These are phyloP conservation scores for Spialia ferax DNA, from an alignment of 2,888 invertebrate species.

Conservation along the genomic window DNA sequence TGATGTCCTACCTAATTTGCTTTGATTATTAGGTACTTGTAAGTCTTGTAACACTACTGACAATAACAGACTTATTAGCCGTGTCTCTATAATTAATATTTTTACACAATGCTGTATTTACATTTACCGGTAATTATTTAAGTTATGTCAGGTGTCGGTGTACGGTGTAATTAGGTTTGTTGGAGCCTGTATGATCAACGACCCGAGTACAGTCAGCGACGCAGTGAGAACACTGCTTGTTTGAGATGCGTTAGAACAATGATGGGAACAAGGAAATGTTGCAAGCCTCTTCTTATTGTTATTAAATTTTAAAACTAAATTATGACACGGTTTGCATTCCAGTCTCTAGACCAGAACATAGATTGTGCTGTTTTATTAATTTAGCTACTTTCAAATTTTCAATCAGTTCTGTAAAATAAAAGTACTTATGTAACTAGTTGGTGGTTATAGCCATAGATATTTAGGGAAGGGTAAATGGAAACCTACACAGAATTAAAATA, in stretches of 20 bases:
- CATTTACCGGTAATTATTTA: conserved; percentile 9
- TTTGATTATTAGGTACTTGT: conserved; percentile 1
- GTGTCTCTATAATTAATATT: conserved; percentile 4
- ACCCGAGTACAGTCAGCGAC: conserved; percentile 24
- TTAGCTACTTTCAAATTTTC: neutral
- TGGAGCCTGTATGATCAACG: conserved; percentile 24
- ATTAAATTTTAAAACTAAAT: conserved; percentile 3
- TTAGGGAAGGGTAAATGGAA: too few species aligned
- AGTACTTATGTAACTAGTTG: too few species aligned
- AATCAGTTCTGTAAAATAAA: neutral
- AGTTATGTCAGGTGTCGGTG: conserved; percentile 10
- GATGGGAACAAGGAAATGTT: conserved; percentile 23
- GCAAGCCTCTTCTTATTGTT: conserved; percentile 14
- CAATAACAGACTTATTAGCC: conserved; percentile 2
- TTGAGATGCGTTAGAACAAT: conserved; percentile 14
- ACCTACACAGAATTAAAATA: too few species aligned
- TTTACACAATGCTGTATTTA: conserved; percentile 13
- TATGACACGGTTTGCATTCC: neutral
- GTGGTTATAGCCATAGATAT: too few species aligned
- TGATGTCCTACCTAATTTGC: neutral
- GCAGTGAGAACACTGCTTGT: neutral
- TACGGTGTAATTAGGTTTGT: conserved; percentile 11
- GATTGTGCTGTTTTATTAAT: neutral
- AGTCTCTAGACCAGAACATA: neutral
- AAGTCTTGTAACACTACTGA: conserved; percentile 15